Base-by-base conservation (phyloP, 2,113 vertebrate genomes). In the Colinus virginianus region DNA sequence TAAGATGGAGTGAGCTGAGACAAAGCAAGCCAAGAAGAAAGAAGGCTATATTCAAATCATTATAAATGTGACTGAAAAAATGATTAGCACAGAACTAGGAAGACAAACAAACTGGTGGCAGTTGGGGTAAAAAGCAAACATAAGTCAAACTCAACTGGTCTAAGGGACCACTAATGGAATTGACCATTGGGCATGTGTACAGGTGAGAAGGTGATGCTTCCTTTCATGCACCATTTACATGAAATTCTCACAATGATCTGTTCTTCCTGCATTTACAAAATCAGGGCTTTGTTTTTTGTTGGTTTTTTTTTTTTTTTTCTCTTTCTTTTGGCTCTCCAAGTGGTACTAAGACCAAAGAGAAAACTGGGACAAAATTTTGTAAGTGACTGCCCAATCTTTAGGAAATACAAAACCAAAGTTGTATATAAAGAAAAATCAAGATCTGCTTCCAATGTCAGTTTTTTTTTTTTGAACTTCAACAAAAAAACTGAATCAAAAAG, bases 51-150 rank as follows among this genome's bases (percentile, higher is more conserved):
- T 26, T 82, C 75, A 84, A 64, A 38, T 5, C 30, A 26, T 1
- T 30, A 81, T 2, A 79, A 43, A 45, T 0, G 0, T 64, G 45
- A 78, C 43, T 61, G 0, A 1, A 70, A 90, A 13, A 56, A 68
- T 38, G 20, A 12, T 28, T 56, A 71, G 9, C 61, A 63, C 11
- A 67, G 36, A 90, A 46, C 30, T 12, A 5, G 26, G 43, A 76
- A 90, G 88, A 81, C 36, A 53, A 87, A 56, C 8, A 46, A 88
- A 77, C 12, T 53, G 51, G 51, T 26, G 28, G 51, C 25, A 28
- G 51, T 9, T 53, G 51, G 21, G 21, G 18, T 36, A 66, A 21
- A 22, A 46, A 76, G 48, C 3, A 68, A 42, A 71, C 18, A 75
- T 64, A 51, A 70, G 25, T 40, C 66, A 61, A 82, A 90, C 30